Percentiles rank a stretch among this genome's conserved stretches.
phyloP scores from a whole-genome alignment of 2,888 invertebrate species.

The Xylocampa areola region DNA sequence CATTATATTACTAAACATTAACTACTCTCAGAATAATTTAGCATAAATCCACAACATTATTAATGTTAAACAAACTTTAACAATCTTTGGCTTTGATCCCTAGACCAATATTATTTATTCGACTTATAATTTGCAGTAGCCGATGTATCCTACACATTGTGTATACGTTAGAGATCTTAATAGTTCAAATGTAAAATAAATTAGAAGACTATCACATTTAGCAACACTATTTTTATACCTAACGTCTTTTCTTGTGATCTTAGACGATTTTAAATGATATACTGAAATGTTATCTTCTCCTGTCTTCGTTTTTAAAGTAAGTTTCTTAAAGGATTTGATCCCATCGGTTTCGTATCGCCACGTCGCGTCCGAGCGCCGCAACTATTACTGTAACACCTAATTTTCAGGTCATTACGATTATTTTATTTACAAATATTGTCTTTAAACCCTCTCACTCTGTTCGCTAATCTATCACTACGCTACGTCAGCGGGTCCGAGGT shows the following conservation, averaged over 20 bases:
- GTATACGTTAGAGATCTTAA: conserved; percentile 83
- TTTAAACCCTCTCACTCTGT: conserved; percentile 90
- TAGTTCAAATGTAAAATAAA: conserved; percentile 85
- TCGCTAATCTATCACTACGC: conserved; percentile 87
- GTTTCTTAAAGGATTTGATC: conserved; percentile 90
- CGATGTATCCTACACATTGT: conserved; percentile 79
- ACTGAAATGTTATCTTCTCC: conserved; percentile 81
- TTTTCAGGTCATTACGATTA: conserved; percentile 87
- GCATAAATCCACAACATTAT: conserved; percentile 88
- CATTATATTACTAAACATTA: conserved; percentile 81
- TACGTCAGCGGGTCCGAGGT: conserved; percentile 86
- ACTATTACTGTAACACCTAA: conserved; percentile 84
- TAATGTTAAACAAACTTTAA: conserved; percentile 91
- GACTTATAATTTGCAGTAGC: conserved; percentile 81
- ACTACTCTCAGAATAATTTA: conserved; percentile 88
- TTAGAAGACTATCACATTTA: conserved; percentile 89
- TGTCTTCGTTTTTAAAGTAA: conserved; percentile 85
- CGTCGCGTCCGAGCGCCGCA: conserved; percentile 71
- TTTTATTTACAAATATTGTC: conserved; percentile 90
- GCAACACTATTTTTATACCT: conserved; percentile 87
- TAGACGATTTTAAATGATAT: conserved; percentile 83
- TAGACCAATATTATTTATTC: conserved; percentile 91
- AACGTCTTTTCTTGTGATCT: conserved; percentile 87
- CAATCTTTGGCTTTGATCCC: conserved; percentile 96
- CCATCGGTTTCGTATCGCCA: conserved; percentile 88